Conservation (phyloP, 2,113 vertebrate species). For the Rhinogobius similis region DNA sequence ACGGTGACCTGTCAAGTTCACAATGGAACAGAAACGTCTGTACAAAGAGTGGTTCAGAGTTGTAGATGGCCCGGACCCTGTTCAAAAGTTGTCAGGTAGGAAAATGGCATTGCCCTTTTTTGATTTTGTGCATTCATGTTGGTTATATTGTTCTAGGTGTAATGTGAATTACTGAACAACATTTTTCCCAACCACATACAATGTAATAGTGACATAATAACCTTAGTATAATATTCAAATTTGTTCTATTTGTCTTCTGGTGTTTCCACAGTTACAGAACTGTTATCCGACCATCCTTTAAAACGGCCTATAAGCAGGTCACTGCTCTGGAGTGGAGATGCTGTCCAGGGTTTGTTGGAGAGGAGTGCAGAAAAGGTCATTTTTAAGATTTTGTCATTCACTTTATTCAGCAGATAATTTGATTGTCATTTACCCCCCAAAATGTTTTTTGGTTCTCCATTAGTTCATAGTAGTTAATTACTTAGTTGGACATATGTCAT, state of each 20-base stretch:
- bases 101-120: neutral
- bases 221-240: neutral
- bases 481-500: neutral
- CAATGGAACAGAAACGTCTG: constrained; percentile 89
- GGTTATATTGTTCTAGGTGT: neutral
- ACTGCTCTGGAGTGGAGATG: constrained; percentile 91
- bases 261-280: constrained; percentile 91
- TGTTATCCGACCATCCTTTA: constrained; percentile 88
- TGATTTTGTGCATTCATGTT: neutral
- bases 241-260: neutral
- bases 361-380: constrained; percentile 89
- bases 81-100: constrained; percentile 90
- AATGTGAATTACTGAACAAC: neutral
- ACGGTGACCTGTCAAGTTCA: constrained; percentile 92
- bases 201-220: neutral
- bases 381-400: neutral
- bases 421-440: neutral
- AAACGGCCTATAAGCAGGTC: constrained; percentile 87
- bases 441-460: neutral
- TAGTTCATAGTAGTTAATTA: neutral
- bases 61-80: constrained; percentile 95
- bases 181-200: neutral
- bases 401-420: neutral
- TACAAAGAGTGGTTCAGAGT: constrained; percentile 92
- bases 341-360: constrained; percentile 89